These are phyloP conservation scores for Dicentrarchus labrax DNA, from an alignment of 2,113 vertebrate genomes.

Conservation along the genomic window DNA sequence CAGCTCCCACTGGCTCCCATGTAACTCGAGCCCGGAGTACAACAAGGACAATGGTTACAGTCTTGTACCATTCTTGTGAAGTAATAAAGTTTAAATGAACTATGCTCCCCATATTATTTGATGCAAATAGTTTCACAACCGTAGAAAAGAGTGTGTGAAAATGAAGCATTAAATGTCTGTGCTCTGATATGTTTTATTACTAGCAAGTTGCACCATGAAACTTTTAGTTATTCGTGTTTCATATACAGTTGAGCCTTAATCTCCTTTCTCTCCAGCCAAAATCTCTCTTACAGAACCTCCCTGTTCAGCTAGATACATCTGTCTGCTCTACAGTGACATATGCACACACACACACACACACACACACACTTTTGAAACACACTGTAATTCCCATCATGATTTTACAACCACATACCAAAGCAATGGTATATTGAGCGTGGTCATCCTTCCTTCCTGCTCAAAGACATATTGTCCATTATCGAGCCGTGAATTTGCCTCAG, in stretches of 20 bases:
- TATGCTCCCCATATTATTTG: background rate
- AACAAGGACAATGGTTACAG: no score
- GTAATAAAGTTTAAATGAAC: conserved; percentile 9
- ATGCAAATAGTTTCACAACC: conserved; percentile 1
- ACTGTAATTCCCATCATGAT: conserved; percentile 27
- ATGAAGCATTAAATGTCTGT: background rate
- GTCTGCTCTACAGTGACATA: conserved; percentile 44
- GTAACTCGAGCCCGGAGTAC: no score
- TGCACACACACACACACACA: conserved; percentile 15
- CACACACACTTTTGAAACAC: conserved; percentile 6
- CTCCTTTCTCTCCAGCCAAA: conserved; percentile 33
- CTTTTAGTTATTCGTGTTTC: conserved; percentile 43
- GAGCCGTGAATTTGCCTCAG: conserved; percentile 54
- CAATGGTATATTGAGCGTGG: conserved; percentile 40
- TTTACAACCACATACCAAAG: conserved; percentile 55
- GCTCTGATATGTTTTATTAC: conserved; percentile 15
- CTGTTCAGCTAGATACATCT: conserved; percentile 60
- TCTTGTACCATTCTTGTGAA: background rate
- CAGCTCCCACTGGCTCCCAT: no score
- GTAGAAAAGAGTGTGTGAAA: conserved; percentile 27
- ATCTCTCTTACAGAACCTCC: conserved; percentile 48
- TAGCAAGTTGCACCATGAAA: conserved; percentile 37
- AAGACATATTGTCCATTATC: conserved; percentile 57
- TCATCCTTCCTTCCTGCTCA: conserved; percentile 56
- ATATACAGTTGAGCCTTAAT: conserved; percentile 41